These are phyloP conservation scores for Rana temporaria DNA, from an alignment of 2,113 vertebrate species.

Conservation along the genomic window DNA sequence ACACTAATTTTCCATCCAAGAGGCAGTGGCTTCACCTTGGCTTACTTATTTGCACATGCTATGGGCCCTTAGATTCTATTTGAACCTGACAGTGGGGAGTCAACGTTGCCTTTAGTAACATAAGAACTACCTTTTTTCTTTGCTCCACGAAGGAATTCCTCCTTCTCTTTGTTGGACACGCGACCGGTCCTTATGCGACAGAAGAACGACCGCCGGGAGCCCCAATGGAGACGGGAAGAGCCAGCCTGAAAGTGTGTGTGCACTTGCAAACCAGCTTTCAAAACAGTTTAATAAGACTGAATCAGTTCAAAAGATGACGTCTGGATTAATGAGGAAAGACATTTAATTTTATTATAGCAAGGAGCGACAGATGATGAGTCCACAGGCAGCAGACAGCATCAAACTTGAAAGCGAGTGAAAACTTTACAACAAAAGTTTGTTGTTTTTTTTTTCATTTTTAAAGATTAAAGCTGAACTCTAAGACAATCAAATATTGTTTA, in stretches of 20 bases:
- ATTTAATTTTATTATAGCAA: background rate
- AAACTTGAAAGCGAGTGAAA: no score
- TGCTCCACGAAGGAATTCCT: slow-evolving; percentile 76
- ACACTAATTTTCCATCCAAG: no score
- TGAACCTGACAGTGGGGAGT: no score
- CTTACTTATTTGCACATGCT: no score
- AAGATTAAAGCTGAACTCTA: no score
- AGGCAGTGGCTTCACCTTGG: no score
- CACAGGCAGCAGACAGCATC: no score
- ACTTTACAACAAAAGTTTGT: no score
- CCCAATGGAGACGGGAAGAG: slow-evolving; percentile 79
- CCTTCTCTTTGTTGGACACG: slow-evolving; percentile 78
- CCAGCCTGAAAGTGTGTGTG: slow-evolving; percentile 83
- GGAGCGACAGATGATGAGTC: background rate
- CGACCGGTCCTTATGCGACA: slow-evolving; percentile 88
- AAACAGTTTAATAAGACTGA: slow-evolving; percentile 59
- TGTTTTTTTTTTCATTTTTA: no score
- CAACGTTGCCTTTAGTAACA: no score
- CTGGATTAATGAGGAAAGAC: slow-evolving; percentile 24
- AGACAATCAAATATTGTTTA: no score
- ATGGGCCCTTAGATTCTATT: no score
- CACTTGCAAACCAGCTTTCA: slow-evolving; percentile 84
- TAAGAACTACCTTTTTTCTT: slow-evolving; percentile 84
- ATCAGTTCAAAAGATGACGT: slow-evolving; percentile 21
- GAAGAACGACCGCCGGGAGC: slow-evolving; percentile 90